phyloP scores from a whole-genome alignment of 2,888 invertebrate species.

The Esperia sulphurella region DNA sequence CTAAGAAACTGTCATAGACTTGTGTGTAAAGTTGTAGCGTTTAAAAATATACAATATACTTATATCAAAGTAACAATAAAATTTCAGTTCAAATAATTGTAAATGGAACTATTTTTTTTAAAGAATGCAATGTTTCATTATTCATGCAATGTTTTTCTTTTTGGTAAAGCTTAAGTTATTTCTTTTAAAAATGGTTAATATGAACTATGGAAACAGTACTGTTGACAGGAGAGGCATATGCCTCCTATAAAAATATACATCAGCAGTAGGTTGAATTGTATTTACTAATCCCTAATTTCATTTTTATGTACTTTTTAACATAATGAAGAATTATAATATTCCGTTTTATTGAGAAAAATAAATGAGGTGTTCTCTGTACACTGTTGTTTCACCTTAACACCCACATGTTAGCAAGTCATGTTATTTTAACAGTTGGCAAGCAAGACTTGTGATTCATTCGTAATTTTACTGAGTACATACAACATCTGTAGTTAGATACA shows the following conservation, averaged over 20 bases:
- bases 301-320: conserved; percentile 59
- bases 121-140: conserved; percentile 54
- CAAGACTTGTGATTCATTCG: conserved; percentile 4
- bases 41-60: conserved; percentile 51
- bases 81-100: conserved; percentile 62
- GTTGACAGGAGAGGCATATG: conserved; percentile 2
- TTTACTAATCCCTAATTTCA: conserved; percentile 54
- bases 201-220: background rate
- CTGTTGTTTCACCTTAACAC: conserved; percentile 52
- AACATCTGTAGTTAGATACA: background rate
- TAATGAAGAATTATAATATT: conserved; percentile 75
- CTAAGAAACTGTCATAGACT: conserved; percentile 95
- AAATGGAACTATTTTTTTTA: conserved; percentile 68
- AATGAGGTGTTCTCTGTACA: conserved; percentile 64
- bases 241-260: conserved; percentile 30
- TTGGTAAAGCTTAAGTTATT: conserved; percentile 39
- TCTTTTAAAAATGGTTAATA: background rate
- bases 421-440: conserved; percentile 56
- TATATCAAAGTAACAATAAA: conserved; percentile 69
- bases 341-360: conserved; percentile 75
- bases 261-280: conserved; percentile 48
- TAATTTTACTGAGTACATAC: background rate
- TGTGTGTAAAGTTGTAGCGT: conserved; percentile 68
- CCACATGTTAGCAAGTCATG: conserved; percentile 52
- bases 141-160: conserved; percentile 33